Conservation (phyloP, 1,140 invertebrate genomes). For the Cylas formicarius region DNA sequence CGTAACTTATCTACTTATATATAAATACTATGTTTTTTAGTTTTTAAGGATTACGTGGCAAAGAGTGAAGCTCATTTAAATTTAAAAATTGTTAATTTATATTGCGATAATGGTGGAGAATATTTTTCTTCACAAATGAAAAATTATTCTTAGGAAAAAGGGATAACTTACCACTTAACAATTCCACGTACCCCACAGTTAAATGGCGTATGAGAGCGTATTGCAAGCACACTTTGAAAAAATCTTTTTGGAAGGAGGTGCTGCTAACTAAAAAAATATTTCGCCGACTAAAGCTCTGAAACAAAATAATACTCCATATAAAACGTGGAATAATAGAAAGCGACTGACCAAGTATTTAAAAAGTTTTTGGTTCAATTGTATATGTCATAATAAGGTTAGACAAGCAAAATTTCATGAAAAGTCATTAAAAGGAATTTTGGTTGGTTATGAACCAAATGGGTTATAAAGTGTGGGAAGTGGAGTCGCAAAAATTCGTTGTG, state of each 20-base stretch:
- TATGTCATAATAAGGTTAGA: constrained; percentile 41
- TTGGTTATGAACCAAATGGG: constrained; percentile 44
- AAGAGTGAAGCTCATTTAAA: constrained; percentile 14
- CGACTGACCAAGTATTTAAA: constrained; percentile 43
- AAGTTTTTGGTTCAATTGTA: constrained; percentile 44
- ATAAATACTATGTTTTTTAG: constrained; percentile 38
- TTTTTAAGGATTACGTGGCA: constrained; percentile 33
- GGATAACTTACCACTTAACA: constrained; percentile 45
- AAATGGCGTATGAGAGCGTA: constrained; percentile 47
- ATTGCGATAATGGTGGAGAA: constrained; percentile 27
- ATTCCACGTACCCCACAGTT: constrained; percentile 44
- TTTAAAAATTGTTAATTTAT: constrained; percentile 10
- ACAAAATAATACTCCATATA: constrained; percentile 41
- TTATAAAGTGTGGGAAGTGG: constrained; percentile 41
- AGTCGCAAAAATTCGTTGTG: constrained; percentile 35
- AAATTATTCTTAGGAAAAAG: constrained; percentile 39
- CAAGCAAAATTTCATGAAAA: constrained; percentile 42
- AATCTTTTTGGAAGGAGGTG: constrained; percentile 40
- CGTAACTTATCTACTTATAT: constrained; percentile 35
- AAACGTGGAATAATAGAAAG: constrained; percentile 44
- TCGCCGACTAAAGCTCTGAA: constrained; percentile 39
- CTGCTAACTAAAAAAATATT: constrained; percentile 44
- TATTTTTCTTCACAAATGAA: constrained; percentile 42
- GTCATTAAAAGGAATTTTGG: constrained; percentile 36
- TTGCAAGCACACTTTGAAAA: constrained; percentile 41